These are phyloP conservation scores for Merops nubicus DNA, from an alignment of 2,113 vertebrate genomes.

Conservation along the genomic window DNA sequence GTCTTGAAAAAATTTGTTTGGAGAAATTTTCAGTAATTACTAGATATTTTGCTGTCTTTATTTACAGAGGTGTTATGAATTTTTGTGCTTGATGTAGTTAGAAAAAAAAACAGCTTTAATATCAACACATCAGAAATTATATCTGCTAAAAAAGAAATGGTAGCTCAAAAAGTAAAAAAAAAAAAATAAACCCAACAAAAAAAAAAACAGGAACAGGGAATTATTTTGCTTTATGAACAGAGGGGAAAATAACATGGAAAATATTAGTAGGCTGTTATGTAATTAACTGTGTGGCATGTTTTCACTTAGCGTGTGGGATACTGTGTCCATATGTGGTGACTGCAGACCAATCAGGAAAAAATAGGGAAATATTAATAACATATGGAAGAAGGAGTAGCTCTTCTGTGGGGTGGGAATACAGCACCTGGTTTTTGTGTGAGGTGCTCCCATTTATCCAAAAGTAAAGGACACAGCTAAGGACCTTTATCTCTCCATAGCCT, in stretches of 20 bases:
- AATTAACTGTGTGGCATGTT: not conserved
- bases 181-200: not conserved
- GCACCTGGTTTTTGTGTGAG: not conserved
- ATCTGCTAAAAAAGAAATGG: not conserved
- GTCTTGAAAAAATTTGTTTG: not conserved
- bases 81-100: not conserved
- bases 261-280: not conserved
- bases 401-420: not conserved
- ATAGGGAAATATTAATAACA: not conserved
- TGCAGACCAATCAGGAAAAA: not conserved
- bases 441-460: not conserved
- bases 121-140: not conserved
- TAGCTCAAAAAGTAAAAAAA: not conserved
- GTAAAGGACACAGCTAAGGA: not conserved
- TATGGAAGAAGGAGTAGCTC: not conserved
- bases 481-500: not conserved
- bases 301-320: not conserved
- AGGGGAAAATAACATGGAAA: not conserved
- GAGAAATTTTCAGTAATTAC: not conserved
- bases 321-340: not conserved
- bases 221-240: not conserved
- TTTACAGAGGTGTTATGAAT: not conserved
- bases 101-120: not conserved
- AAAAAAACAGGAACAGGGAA: not conserved
- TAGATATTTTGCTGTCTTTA: not conserved